Evolutionary conservation across 2,113 vertebrate genomes (phyloP), one percentile per base, ranked within the genome.

Genomic region (Tenrec ecaudatus): DNA sequence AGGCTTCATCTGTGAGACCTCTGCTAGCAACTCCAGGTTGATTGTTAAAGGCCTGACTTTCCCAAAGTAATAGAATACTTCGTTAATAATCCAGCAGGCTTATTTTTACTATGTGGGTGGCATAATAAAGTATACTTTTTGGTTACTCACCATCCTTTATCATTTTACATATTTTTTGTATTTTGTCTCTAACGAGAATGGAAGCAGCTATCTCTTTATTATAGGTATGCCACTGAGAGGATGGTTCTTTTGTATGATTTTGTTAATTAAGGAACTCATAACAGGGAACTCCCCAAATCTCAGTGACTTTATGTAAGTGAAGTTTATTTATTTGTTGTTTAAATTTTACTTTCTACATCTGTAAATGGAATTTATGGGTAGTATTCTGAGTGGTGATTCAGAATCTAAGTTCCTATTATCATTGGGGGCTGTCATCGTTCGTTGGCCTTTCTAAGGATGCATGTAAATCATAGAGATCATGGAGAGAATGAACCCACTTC

Each of bases 181-280:
- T 64, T 88, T 84, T 84, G 69, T 27, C 22, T 80, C 16, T 4
- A 69, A 82, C 88, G 82, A 22, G 6, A 47, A 83, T 60, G 36
- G 3, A 66, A 82, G 57, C 27, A 53, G 11, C n/a, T 83, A 27
- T 60, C 12, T 76, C 47, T 43, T 90, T 76, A 58, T 43, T 90
- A 36, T 29, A 93, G 47, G 31, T 47, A 76, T 83, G 3, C 1
- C 64, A 38, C 15, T 64, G 20, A n/a, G 23, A 64, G 62, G 0
- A 77, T 77, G 66, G 73, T 83, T 92, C 2, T 38, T 90, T 79
- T 78, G 69, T 77, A 83, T 33, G 58, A 47, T 78, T 43, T 11
- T 68, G 31, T 93, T 85, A 36, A 89, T 83, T 69, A 62, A 73
- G n/a, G 33, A 36, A 20, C 19, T 43, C 17, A 66, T 92, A 94